phyloP scores from a whole-genome alignment of 35 echinoderm and acorn worm genomes.

The Eucidaris tribuloides region DNA sequence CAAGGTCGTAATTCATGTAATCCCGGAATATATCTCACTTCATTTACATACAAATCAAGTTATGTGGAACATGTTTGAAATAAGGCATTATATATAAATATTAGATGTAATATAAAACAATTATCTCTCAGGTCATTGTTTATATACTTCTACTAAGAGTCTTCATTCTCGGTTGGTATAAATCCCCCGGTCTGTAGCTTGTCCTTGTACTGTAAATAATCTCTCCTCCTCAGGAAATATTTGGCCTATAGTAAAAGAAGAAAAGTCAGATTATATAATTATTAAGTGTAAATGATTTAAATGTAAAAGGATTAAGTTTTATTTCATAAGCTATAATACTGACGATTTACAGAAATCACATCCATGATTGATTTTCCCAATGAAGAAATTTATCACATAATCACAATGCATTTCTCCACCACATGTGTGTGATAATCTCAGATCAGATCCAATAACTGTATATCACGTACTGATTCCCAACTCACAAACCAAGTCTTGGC shows the following conservation, averaged over 20 bases:
- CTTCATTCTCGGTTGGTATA: constrained; percentile 42
- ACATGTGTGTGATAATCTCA: not conserved
- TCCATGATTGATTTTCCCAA: not conserved
- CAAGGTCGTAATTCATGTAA: too few species aligned
- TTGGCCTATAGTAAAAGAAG: constrained; percentile 30
- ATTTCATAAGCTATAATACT: not conserved
- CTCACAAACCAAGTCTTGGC: too few species aligned
- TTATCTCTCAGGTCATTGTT: too few species aligned
- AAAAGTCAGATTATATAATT: not conserved
- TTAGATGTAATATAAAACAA: too few species aligned
- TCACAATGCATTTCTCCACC: not conserved
- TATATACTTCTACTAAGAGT: not conserved
- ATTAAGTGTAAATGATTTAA: not conserved
- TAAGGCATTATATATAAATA: too few species aligned
- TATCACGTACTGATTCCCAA: too few species aligned
- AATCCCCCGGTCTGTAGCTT: constrained; percentile 30
- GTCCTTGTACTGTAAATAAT: constrained; percentile 50
- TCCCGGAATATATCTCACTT: too few species aligned
- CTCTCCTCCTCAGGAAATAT: constrained; percentile 47
- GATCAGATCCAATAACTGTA: too few species aligned
- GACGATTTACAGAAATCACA: not conserved
- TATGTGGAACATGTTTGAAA: too few species aligned
- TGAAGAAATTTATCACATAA: not conserved
- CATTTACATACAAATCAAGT: too few species aligned
- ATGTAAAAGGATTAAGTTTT: not conserved